Percentiles rank a stretch among this genome's conserved stretches.
phyloP scores from a whole-genome alignment of 2,797 vertebrate genomes.

The Pipistrellus nathusii region DNA sequence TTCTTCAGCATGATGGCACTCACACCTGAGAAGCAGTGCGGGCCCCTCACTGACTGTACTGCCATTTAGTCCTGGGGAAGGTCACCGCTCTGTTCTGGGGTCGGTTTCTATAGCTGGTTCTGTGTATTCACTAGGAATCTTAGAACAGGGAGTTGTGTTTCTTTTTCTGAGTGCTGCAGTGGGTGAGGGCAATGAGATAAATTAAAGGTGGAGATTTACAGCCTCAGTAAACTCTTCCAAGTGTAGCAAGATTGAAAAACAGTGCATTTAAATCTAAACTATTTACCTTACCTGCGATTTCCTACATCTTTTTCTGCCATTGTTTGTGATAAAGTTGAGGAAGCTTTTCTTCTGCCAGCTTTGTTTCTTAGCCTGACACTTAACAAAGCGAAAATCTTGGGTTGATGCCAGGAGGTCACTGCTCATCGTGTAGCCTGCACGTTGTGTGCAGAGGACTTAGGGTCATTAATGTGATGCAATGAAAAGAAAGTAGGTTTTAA shows the following conservation, averaged over 20 bases:
- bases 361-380: conserved; percentile 68
- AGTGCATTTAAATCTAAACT: conserved; percentile 63
- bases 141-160: conserved; percentile 1
- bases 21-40: neutral
- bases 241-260: conserved; percentile 46
- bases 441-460: neutral
- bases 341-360: conserved; percentile 11
- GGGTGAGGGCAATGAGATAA: conserved; percentile 39
- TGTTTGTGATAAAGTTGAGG: conserved; percentile 52
- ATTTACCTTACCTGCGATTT: conserved; percentile 44
- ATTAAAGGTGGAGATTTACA: conserved; percentile 61
- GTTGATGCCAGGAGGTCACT: conserved; percentile 52
- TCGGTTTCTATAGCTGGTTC: conserved; percentile 10
- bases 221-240: conserved; percentile 57
- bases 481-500: conserved; percentile 24
- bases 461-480: conserved; percentile 30
- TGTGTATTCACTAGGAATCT: neutral
- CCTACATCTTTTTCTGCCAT: conserved; percentile 63
- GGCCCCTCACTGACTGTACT: neutral
- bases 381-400: conserved; percentile 43
- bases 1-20: neutral
- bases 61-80: neutral
- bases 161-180: conserved; percentile 19
- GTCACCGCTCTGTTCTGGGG: neutral
- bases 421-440: neutral